Conservation (phyloP, 2,888 invertebrate species). For the Luperina nickerlii region DNA sequence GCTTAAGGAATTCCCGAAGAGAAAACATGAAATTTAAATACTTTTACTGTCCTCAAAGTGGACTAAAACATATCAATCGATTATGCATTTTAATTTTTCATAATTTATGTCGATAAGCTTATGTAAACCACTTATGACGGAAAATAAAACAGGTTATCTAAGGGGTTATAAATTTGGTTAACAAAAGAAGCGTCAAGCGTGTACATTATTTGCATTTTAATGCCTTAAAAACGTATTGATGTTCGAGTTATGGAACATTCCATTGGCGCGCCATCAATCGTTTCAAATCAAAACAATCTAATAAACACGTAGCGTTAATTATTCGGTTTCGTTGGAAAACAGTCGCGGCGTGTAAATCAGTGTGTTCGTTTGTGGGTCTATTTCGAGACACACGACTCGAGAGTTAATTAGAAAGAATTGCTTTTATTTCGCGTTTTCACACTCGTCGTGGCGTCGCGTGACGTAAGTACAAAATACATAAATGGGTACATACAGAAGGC, state of each 20-base stretch:
- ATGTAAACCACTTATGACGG: conserved; percentile 33
- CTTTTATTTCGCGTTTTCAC: conserved; percentile 89
- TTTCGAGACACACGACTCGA: conserved; percentile 81
- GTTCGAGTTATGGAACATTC: conserved; percentile 68
- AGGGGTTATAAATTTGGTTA: conserved; percentile 57
- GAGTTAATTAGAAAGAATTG: conserved; percentile 90
- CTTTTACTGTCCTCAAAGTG: conserved; percentile 33
- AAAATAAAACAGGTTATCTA: conserved; percentile 57
- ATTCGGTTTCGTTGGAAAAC: conserved; percentile 85
- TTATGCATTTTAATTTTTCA: conserved; percentile 46
- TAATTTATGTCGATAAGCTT: conserved; percentile 53
- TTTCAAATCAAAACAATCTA: conserved; percentile 87
- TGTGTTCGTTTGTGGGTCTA: conserved; percentile 80
- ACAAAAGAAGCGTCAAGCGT: conserved; percentile 59
- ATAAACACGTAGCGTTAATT: conserved; percentile 88
- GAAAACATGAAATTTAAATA: conserved; percentile 40
- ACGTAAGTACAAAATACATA: conserved; percentile 72
- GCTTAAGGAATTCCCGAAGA: conserved; percentile 9
- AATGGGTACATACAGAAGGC: conserved; percentile 1
- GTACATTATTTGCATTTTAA: conserved; percentile 65
- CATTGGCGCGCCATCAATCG: conserved; percentile 79
- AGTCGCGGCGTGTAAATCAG: conserved; percentile 87
- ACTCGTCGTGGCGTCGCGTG: conserved; percentile 81
- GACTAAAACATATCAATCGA: conserved; percentile 34
- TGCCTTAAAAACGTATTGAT: conserved; percentile 62